Evolutionary conservation across 2,113 vertebrate genomes (phyloP), one percentile per base, ranked within the genome.

Genomic region (Zapus hudsonius): DNA sequence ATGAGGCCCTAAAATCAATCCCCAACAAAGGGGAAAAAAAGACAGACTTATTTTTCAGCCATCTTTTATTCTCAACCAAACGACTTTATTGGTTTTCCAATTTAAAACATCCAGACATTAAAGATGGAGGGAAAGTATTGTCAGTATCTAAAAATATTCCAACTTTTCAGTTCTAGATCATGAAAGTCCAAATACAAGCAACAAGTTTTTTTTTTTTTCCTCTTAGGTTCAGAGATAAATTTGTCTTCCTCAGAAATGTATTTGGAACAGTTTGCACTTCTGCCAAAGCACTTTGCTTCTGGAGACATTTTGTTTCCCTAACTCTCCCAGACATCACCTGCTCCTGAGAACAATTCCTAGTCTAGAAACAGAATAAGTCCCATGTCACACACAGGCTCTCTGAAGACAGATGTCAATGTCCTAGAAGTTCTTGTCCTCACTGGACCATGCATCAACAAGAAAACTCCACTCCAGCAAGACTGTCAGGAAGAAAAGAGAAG

Each of bases 401-500:
- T 95, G 91, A 92, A 97, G 94, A 57, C 75, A 83, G 95, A 96
- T 92, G 87, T 93, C 87, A 89, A 74, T 69, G 90, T 82, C 96
- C 96, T 79, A 93, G 94, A 96, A 96, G 95, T 96, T 97, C 95
- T 55, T 97, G 93, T 94, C 90, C 95, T 96, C 88, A 3, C 42
- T 40, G 40, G 91, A 96, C 95, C 96, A 96, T 31, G 79, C 93
- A 98, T 89, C 95, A 94, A 91, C 94, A 97, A 96, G 36, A 96
- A 85, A 86, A 95, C 91, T 79, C 92, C 89, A 93, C 93, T 97
- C 86, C 94, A 92, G 80, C 92, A 92, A 95, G 92, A 70, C 91
- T 97, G 96, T 96, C 96, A 97, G 96, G 93, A 98, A 97, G 96
- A 97, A 27, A 64, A 98, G 95, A 96, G 95, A 97, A 97, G 96